Base-by-base conservation (phyloP, 2,797 vertebrate genomes). In the Peromyscus aztecus region DNA sequence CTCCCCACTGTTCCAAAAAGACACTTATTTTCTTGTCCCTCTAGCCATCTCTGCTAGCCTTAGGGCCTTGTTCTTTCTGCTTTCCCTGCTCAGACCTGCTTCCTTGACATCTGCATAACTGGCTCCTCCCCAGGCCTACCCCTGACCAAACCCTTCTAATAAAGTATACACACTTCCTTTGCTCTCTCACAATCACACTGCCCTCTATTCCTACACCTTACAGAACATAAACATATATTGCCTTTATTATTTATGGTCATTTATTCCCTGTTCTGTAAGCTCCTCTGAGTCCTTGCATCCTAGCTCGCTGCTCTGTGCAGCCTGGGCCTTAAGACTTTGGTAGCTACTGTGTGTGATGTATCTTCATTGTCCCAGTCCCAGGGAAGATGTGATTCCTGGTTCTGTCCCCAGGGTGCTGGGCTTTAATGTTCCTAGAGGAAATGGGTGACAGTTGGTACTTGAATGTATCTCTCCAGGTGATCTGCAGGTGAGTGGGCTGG, bases 1-100 rank as follows among this genome's bases (percentile, higher is more conserved):
- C n/a, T 59, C 78, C 23, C 34, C 37, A 46, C 16, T 1, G 4
- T 83, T 19, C 59, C 11, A 12, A 46, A 59, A 0, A 16, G 17
- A 16, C 8, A 34, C 6, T 40, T 12, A 0, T 21, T 27, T n/a
- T 69, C 8, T 0, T 19, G 29, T n/a, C 24, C 59, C 73, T 81
- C 29, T 43, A 19, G 40, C 40, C 6, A 61, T 7, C 89, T 67
- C 3, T n/a, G 82, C 73, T 65, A 76, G 67, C 34, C n/a, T 77
- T 3, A 0, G 29, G 31, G 16, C 55, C 59, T 78, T n/a, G 61
- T 46, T 43, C 46, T 52, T 65, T 14, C 27, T 77, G 9, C 29
- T 73, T 8, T 21, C 12, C 34, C 34, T 17, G 43, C 59, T 59
- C 27, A 14, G 29, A 37, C 21, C 89, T 76, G 37, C 57, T 87